Conservation (phyloP, 2,797 vertebrate species). For the Brachyrhaphis roseni region DNA sequence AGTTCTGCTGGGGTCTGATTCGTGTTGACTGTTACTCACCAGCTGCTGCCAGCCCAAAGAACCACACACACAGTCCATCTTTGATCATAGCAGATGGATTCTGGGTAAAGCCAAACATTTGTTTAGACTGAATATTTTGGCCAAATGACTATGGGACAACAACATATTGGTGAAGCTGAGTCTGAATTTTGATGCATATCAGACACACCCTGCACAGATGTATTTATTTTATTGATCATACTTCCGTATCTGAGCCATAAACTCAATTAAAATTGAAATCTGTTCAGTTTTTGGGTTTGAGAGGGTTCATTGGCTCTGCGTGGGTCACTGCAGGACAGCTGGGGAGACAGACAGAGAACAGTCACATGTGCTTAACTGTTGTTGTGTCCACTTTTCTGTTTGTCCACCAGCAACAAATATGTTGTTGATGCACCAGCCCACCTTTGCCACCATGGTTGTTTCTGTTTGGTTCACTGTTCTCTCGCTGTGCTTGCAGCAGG, state of each 20-base stretch:
- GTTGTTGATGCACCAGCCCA: slow-evolving; percentile 56
- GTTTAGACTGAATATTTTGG: slow-evolving; percentile 52
- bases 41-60: slow-evolving; percentile 41
- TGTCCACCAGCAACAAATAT: slow-evolving; percentile 58
- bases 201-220: slow-evolving; percentile 29
- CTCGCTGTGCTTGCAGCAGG: slow-evolving; percentile 23
- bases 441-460: slow-evolving; percentile 37
- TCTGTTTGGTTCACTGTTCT: slow-evolving; percentile 35
- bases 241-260: slow-evolving; percentile 17
- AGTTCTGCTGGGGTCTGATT: slow-evolving; percentile 54
- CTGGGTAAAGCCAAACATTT: slow-evolving; percentile 48
- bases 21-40: slow-evolving; percentile 67
- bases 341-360: slow-evolving; percentile 54
- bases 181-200: slow-evolving; percentile 20
- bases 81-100: slow-evolving; percentile 38
- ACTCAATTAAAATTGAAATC: slow-evolving; percentile 38
- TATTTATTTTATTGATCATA: slow-evolving; percentile 21
- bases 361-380: slow-evolving; percentile 49
- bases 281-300: neutral
- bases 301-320: neutral
- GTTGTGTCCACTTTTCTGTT: slow-evolving; percentile 63
- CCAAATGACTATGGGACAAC: slow-evolving; percentile 40
- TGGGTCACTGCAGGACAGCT: slow-evolving; percentile 48
- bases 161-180: slow-evolving; percentile 17
- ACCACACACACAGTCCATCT: slow-evolving; percentile 45